These are phyloP conservation scores for Rhadinocentrus ornatus DNA, from an alignment of 2,797 vertebrate species.

Conservation along the genomic window DNA sequence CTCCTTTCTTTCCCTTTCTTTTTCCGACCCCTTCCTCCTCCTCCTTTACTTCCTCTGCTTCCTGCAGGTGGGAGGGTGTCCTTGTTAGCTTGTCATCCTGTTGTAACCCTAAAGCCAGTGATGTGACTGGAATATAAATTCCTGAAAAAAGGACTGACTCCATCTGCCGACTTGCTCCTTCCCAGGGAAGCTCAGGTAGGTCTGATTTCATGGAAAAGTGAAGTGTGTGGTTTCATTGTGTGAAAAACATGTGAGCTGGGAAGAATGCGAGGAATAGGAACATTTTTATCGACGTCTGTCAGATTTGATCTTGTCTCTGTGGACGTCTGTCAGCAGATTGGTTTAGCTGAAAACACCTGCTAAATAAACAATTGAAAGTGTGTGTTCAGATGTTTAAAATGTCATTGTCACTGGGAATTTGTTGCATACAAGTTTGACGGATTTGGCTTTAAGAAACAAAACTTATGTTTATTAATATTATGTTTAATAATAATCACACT, in stretches of 20 bases:
- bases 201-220: not conserved
- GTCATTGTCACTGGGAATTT: no score
- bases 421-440: no score
- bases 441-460: no score
- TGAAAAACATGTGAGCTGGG: not conserved
- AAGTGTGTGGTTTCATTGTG: not conserved
- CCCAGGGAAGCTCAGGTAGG: constrained; percentile 47
- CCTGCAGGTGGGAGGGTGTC: constrained; percentile 50
- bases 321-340: no score
- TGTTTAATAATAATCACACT: no score
- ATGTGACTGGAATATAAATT: constrained; percentile 63
- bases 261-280: no score
- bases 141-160: constrained; percentile 1
- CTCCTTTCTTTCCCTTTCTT: constrained; percentile 1
- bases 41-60: not conserved
- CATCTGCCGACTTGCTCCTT: constrained; percentile 30
- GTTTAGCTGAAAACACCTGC: no score
- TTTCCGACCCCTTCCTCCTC: not conserved
- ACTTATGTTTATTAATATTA: no score
- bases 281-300: no score
- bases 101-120: constrained; percentile 53
- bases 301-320: no score
- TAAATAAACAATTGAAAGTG: no score
- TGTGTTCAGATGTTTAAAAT: no score
- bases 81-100: constrained; percentile 58